These are phyloP conservation scores for Spilarctia lutea DNA, from an alignment of 2,888 invertebrate genomes.

Conservation along the genomic window DNA sequence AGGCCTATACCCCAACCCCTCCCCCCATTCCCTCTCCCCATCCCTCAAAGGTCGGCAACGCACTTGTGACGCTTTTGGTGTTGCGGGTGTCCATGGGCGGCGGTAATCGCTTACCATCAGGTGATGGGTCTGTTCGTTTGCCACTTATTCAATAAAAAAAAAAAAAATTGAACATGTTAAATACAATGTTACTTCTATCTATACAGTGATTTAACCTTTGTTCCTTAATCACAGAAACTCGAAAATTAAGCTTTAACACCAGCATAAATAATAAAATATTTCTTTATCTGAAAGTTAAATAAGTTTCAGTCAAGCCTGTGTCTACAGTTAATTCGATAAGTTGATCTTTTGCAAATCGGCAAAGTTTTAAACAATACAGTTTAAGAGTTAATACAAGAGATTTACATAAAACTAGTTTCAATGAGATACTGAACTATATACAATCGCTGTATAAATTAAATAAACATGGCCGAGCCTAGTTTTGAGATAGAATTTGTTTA, in stretches of 20 bases:
- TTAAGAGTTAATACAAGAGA: conserved; percentile 10
- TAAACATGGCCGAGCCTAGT: background rate
- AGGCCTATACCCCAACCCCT: too few species aligned
- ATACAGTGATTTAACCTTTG: too few species aligned
- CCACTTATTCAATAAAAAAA: too few species aligned
- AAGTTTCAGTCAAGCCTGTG: background rate
- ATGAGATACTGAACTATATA: background rate
- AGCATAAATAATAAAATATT: background rate
- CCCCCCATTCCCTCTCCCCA: too few species aligned
- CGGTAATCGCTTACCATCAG: too few species aligned
- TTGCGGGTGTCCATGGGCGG: too few species aligned
- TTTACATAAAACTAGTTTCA: conserved; percentile 16
- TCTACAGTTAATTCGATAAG: conserved; percentile 16
- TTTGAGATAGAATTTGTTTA: background rate
- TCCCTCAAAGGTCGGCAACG: too few species aligned
- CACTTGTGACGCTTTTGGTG: too few species aligned
- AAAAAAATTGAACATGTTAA: too few species aligned
- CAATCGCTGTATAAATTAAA: background rate
- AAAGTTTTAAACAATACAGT: conserved; percentile 1
- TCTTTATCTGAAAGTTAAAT: background rate
- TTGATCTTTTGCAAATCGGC: background rate
- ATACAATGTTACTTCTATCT: too few species aligned
- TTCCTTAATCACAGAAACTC: background rate
- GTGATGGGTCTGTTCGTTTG: too few species aligned
- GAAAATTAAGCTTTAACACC: background rate